A percentile compares a stretch with the other conserved stretches of the same genome.
These are phyloP conservation scores for Anguilla obscura DNA, from an alignment of 2,797 vertebrate species.

Conservation along the genomic window DNA sequence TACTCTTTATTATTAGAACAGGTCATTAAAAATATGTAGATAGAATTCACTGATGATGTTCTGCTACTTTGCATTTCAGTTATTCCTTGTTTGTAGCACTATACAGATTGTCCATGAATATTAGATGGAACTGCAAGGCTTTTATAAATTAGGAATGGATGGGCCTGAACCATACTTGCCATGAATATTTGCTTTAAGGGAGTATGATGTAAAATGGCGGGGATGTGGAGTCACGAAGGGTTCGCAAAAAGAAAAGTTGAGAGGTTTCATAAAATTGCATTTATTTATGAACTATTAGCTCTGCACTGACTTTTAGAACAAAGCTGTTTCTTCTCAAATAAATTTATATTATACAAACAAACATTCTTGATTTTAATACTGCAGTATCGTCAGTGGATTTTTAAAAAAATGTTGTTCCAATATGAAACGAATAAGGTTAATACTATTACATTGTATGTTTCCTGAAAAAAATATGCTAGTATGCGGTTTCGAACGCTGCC, in stretches of 20 bases:
- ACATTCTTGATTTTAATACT: background rate
- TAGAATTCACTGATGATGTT: background rate
- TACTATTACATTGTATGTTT: background rate
- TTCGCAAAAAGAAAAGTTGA: background rate
- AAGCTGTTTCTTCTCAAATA: background rate
- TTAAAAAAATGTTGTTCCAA: too few relatives aligned
- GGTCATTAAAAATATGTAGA: background rate
- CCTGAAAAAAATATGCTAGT: background rate
- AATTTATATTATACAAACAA: background rate
- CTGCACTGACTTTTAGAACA: background rate
- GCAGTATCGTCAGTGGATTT: background rate
- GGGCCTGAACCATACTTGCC: background rate
- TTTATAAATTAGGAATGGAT: conserved; percentile 25
- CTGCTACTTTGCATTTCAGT: background rate
- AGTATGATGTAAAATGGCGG: background rate
- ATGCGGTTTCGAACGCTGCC: too few relatives aligned
- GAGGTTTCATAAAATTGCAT: background rate
- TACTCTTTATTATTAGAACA: background rate
- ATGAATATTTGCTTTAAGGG: background rate
- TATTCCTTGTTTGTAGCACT: conserved; percentile 14
- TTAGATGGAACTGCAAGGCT: conserved; percentile 10
- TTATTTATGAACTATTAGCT: background rate
- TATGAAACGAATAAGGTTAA: background rate
- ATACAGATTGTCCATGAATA: conserved; percentile 26
- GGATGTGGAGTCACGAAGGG: background rate